Percentiles rank a stretch among this genome's conserved stretches.
These are phyloP conservation scores for Holothuria leucospilota DNA, from an alignment of 53 echinoderm and acorn worm species.

Conservation along the genomic window DNA sequence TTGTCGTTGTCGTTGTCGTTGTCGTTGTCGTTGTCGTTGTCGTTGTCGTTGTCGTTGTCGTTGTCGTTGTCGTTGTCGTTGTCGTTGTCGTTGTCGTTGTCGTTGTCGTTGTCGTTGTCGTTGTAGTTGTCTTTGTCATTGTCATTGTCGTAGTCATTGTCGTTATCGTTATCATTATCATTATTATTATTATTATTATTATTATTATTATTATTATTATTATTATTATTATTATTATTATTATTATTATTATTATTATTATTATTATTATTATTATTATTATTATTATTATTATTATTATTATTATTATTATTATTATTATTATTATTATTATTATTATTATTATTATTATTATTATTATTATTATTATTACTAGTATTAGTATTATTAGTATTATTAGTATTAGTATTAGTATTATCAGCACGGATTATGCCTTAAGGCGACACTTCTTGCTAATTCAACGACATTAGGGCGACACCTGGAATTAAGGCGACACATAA, in stretches of 20 bases:
- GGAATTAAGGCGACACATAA: too few species aligned
- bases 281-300: neutral
- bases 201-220: neutral
- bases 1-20: neutral
- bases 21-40: constrained; percentile 5
- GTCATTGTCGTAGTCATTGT: neutral
- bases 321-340: neutral
- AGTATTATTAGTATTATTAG: too few species aligned
- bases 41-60: constrained; percentile 1
- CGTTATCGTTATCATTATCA: neutral
- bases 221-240: neutral
- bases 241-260: neutral
- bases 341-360: neutral
- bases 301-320: neutral
- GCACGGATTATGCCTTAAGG: too few species aligned
- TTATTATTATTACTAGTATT: neutral
- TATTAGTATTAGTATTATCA: too few species aligned
- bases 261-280: neutral
- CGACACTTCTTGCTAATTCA: too few species aligned
- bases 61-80: constrained; percentile 5
- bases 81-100: constrained; percentile 10
- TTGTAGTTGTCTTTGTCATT: too few species aligned
- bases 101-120: constrained; percentile 5
- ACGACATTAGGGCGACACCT: too few species aligned
- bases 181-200: neutral